Base-by-base conservation (phyloP, 2,113 vertebrate genomes). In the Empidonax alnorum region DNA sequence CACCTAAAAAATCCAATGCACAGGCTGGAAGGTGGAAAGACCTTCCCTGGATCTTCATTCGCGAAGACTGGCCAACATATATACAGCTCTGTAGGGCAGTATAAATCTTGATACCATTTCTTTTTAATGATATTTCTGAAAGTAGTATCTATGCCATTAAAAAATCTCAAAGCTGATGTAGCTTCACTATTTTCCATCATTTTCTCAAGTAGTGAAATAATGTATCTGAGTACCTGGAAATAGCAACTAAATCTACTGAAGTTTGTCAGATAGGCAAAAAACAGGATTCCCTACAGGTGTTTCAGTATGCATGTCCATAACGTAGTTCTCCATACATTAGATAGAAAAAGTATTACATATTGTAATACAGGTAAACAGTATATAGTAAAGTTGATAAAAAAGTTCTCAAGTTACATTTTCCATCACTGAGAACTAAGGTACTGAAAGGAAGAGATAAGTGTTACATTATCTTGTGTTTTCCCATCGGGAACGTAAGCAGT, bases 401-500 rank as follows among this genome's bases (percentile, higher is more conserved):
- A 47, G 23, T 84, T 89, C 80, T 93, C 55, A 85, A 46, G 24
- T 87, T 69, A 39, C 13, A 22, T 87, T 93, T 94, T 93, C 80
- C 37, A 31, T 59, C 18, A 14, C 50, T 68, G 17, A 61, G 33
- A 53, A 24, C 27, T 72, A 69, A 91, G 58, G 42, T 77, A 59
- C 42, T 50, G 61, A 67, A 89, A 91, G 89, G 68, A 82, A 73
- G 75, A 90, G 72, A 0, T 41, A 78, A 83, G 49, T 67, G 55
- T 95, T 96, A 67, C 71, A 47, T 31, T 55, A 75, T 88, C 83
- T 67, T 77, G 24, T 77, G 61, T 47, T 90, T 94, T 94, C 56
- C 78, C 9, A 14, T 74, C 52, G 65, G 78, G 42, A 91, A 13
- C 0, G 0, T 74, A 83, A 80, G 83, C 72, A 53, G 52, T 50